phyloP scores from a whole-genome alignment of 2,888 invertebrate genomes.

The Mayetiola destructor region DNA sequence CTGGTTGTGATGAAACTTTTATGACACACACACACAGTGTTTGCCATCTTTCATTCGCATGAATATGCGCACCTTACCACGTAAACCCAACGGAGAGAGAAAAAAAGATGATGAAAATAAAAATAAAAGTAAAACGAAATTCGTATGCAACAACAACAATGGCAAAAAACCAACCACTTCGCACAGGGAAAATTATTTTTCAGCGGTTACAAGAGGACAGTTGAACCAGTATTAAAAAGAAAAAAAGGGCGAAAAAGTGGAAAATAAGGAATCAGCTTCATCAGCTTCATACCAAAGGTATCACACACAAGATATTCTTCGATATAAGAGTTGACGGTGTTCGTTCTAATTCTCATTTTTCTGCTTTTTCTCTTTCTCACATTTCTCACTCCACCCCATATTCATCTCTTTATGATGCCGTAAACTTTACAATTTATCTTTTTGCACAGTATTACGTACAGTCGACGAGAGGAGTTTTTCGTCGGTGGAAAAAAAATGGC shows the following conservation, averaged over 20 bases:
- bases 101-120: neutral
- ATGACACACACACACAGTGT: slow-evolving; percentile 13
- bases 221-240: neutral
- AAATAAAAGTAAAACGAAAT: neutral
- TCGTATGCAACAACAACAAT: too few species aligned
- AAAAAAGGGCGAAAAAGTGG: neutral
- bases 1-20: slow-evolving; percentile 12
- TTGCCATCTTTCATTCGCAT: slow-evolving; percentile 11
- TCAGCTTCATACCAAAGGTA: neutral
- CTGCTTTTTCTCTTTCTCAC: too few species aligned
- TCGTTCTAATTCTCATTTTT: too few species aligned
- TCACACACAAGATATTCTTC: neutral
- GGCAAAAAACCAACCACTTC: too few species aligned
- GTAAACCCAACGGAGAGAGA: neutral
- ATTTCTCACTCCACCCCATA: too few species aligned
- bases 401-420: slow-evolving; percentile 13
- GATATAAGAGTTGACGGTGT: neutral
- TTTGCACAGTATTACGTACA: neutral
- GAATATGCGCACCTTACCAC: slow-evolving; percentile 12
- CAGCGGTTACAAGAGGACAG: too few species aligned
- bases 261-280: slow-evolving; percentile 4
- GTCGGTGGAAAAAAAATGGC: neutral
- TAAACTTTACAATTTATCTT: slow-evolving; percentile 12
- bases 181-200: too few species aligned
- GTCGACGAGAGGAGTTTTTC: neutral